These are phyloP conservation scores for Phasia obesa DNA, from an alignment of 2,888 invertebrate species.

Conservation along the genomic window DNA sequence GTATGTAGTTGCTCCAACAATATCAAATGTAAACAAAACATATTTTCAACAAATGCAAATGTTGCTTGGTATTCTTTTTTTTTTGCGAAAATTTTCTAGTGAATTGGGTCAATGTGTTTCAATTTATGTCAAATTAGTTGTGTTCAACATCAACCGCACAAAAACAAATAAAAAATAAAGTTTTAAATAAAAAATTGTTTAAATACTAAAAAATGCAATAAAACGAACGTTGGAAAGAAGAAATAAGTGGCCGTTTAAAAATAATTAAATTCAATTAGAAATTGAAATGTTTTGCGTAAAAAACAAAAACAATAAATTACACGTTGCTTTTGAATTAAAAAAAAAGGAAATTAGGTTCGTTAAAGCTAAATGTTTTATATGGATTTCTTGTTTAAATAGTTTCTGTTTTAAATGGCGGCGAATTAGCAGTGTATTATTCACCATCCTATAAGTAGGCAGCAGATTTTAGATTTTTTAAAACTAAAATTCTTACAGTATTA, in stretches of 20 bases:
- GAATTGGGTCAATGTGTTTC: conserved; percentile 58
- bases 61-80: not conserved
- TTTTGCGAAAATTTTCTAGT: conserved; percentile 20
- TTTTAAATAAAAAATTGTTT: conserved; percentile 27
- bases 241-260: conserved; percentile 15
- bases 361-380: not conserved
- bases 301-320: not conserved
- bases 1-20: not conserved
- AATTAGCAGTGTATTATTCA: not conserved
- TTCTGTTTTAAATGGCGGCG: not conserved
- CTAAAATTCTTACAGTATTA: not conserved
- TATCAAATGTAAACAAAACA: conserved; percentile 18
- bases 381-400: not conserved
- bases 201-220: conserved; percentile 10
- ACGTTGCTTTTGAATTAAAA: not conserved
- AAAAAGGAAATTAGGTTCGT: not conserved
- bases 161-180: not conserved
- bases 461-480: not conserved
- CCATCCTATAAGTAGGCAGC: conserved; percentile 35
- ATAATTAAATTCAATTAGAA: conserved; percentile 44
- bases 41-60: conserved; percentile 14
- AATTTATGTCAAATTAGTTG: conserved; percentile 58
- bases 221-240: not conserved
- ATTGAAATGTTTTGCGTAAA: not conserved
- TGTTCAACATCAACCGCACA: not conserved